Evolutionary conservation across 2,888 invertebrate species (phyloP).

Genomic region (Trichopoda pennipes): DNA sequence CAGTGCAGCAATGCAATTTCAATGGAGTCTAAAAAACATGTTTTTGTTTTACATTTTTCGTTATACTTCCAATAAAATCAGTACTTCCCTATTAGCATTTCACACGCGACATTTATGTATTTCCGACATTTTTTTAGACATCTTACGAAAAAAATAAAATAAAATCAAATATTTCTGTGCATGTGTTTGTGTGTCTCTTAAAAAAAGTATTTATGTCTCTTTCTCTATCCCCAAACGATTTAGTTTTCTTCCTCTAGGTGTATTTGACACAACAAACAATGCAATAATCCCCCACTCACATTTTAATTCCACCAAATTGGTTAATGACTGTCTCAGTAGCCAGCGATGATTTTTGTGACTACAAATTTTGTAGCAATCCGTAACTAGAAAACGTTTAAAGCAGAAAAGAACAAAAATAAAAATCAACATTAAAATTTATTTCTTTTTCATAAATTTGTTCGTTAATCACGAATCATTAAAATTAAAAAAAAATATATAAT

Average conservation of each 20-base stretch:
- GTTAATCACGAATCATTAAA: conserved; percentile 22
- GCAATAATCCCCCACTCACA: conserved; percentile 13
- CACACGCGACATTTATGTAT: conserved; percentile 12
- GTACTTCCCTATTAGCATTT: neutral
- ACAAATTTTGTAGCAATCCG: conserved; percentile 3
- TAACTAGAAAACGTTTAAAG: neutral
- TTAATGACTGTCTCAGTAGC: conserved; percentile 4
- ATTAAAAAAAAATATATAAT: neutral
- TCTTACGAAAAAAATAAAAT: conserved; percentile 5
- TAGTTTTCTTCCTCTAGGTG: conserved; percentile 2
- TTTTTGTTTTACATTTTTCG: neutral
- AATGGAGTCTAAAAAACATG: neutral
- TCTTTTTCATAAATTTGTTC: neutral
- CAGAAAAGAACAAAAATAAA: neutral
- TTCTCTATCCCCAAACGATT: conserved; percentile 7
- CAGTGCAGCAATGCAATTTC: too few species aligned
- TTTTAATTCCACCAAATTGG: neutral
- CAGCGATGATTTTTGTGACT: conserved; percentile 8
- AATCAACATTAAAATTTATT: conserved; percentile 20
- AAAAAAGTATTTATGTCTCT: neutral
- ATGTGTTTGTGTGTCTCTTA: neutral
- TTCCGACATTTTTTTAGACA: conserved; percentile 29
- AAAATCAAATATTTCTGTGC: conserved; percentile 10
- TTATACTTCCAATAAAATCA: neutral
- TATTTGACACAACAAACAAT: neutral